Conservation (phyloP, 2,113 vertebrate species). For the Setophaga petechia region DNA sequence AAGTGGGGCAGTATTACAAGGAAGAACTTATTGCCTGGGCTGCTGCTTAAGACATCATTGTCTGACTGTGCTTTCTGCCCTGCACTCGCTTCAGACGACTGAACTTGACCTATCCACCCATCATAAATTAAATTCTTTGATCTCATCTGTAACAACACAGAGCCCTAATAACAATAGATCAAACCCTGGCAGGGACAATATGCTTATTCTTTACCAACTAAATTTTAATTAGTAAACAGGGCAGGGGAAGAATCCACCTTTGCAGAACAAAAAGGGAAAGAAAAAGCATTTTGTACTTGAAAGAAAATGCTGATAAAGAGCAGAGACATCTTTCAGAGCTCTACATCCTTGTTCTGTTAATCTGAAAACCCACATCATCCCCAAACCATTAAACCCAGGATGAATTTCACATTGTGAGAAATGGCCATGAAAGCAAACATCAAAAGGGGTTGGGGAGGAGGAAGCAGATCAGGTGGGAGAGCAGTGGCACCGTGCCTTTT, state of each 20-base stretch:
- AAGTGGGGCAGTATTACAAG: not conserved
- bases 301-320: conserved; percentile 11
- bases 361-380: conserved; percentile 35
- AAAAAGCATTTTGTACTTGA: conserved; percentile 39
- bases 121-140: conserved; percentile 77
- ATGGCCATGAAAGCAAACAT: not conserved
- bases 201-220: conserved; percentile 43
- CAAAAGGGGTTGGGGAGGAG: conserved; percentile 36
- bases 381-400: conserved; percentile 21
- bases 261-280: not conserved
- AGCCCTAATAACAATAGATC: conserved; percentile 56
- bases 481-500: not conserved
- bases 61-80: not conserved
- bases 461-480: conserved; percentile 42
- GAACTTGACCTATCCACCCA: conserved; percentile 57
- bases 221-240: conserved; percentile 69
- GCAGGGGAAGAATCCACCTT: conserved; percentile 14
- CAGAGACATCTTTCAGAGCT: conserved; percentile 54
- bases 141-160: conserved; percentile 61
- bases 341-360: conserved; percentile 14
- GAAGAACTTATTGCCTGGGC: not conserved
- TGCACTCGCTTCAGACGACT: conserved; percentile 37
- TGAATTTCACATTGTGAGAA: conserved; percentile 41
- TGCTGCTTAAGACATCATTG: conserved; percentile 42
- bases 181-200: conserved; percentile 25